Evolutionary conservation across 1,140 invertebrate genomes (phyloP).

Genomic region (Tribolium castaneum): DNA sequence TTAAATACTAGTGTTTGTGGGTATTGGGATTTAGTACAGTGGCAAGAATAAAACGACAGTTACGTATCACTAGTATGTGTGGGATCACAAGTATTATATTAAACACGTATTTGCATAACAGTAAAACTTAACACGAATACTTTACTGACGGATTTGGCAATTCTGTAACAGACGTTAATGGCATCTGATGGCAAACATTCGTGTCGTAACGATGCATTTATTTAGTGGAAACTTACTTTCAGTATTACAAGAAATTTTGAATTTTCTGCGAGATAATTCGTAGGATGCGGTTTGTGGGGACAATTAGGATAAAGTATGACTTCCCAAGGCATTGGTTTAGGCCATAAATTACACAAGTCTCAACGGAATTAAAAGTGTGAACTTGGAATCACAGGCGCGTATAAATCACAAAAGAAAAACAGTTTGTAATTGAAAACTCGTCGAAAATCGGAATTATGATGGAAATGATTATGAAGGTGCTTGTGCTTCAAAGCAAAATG

Average conservation of each 20-base stretch:
- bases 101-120: slow-evolving; percentile 4
- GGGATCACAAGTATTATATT: not conserved
- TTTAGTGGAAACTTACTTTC: not conserved
- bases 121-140: slow-evolving; percentile 13
- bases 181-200: not conserved
- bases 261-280: not conserved
- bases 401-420: not conserved
- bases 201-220: not conserved
- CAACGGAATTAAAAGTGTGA: not conserved
- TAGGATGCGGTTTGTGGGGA: not conserved
- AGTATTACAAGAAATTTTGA: too few relatives aligned
- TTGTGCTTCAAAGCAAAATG: slow-evolving; percentile 4
- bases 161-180: not conserved
- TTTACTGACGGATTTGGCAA: not conserved
- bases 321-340: not conserved
- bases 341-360: not conserved
- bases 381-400: not conserved
- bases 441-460: not conserved
- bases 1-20: slow-evolving; percentile 11
- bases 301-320: not conserved
- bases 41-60: slow-evolving; percentile 2
- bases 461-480: not conserved
- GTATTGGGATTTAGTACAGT: slow-evolving; percentile 19
- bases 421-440: not conserved
- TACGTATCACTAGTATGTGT: not conserved